These are phyloP conservation scores for Zeus faber DNA, from an alignment of 2,113 vertebrate genomes.

Conservation along the genomic window DNA sequence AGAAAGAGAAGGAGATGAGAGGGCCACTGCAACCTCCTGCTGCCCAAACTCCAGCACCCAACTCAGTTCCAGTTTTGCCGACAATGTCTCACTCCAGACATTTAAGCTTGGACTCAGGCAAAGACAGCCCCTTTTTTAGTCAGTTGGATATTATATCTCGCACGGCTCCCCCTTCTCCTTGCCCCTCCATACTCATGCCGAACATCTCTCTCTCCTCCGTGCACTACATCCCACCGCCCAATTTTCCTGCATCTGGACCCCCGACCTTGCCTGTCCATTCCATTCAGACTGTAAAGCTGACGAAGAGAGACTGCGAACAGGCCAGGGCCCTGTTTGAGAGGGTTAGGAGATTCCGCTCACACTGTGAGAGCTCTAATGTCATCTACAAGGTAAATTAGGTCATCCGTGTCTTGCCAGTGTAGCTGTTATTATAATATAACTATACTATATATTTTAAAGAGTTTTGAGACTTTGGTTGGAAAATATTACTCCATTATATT, in stretches of 20 bases:
- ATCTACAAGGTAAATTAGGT: slow-evolving; percentile 78
- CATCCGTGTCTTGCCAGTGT: background rate
- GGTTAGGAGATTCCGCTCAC: slow-evolving; percentile 74
- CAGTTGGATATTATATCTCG: slow-evolving; percentile 29
- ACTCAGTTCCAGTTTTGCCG: no score
- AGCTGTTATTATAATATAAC: no score
- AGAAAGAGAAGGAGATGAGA: slow-evolving; percentile 11
- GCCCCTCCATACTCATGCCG: slow-evolving; percentile 49
- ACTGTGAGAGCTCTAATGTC: slow-evolving; percentile 75
- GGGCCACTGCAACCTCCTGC: background rate
- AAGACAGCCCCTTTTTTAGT: slow-evolving; percentile 61
- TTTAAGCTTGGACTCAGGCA: slow-evolving; percentile 58
- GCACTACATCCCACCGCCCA: background rate
- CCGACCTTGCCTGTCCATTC: slow-evolving; percentile 30
- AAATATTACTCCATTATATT: no score
- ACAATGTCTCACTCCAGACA: slow-evolving; percentile 24
- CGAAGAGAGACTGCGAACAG: slow-evolving; percentile 75
- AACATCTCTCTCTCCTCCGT: slow-evolving; percentile 36
- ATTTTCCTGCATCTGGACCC: slow-evolving; percentile 10
- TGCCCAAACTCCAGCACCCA: no score
- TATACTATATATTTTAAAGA: no score
- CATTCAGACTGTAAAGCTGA: background rate
- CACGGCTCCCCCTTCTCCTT: slow-evolving; percentile 51
- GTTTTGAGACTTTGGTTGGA: no score
- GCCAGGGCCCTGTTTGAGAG: slow-evolving; percentile 81